Conservation (phyloP, 2,113 vertebrate species). For the Heteronetta atricapilla region DNA sequence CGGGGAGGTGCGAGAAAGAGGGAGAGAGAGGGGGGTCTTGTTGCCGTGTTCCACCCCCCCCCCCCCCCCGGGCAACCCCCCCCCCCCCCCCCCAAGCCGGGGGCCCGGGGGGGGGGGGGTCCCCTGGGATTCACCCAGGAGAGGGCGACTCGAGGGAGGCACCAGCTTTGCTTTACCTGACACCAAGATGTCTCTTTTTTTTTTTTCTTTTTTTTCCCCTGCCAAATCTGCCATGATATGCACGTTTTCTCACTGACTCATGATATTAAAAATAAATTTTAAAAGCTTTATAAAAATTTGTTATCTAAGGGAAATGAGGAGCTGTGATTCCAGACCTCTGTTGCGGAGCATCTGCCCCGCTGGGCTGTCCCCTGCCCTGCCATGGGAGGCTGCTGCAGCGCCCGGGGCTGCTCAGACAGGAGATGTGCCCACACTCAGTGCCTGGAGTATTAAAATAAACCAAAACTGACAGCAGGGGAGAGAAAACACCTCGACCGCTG, state of each 20-base stretch:
- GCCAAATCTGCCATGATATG: neutral
- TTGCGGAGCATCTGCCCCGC: neutral
- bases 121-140: neutral
- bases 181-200: neutral
- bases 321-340: neutral
- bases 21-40: neutral
- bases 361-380: rapidly evolving
- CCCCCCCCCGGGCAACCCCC: no score
- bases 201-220: neutral
- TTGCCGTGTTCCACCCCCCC: neutral
- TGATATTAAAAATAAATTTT: neutral
- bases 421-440: neutral
- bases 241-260: neutral
- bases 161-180: neutral
- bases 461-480: constrained; percentile 5
- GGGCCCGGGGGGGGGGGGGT: neutral
- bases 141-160: neutral
- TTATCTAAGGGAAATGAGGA: neutral
- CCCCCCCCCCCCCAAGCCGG: no score
- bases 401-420: neutral
- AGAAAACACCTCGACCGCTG: neutral
- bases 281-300: neutral
- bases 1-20: neutral
- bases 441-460: constrained; percentile 41
- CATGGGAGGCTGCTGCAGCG: rapidly evolving